Base-by-base conservation (phyloP, 2,888 invertebrate species). In the Nymphalis polychloros region DNA sequence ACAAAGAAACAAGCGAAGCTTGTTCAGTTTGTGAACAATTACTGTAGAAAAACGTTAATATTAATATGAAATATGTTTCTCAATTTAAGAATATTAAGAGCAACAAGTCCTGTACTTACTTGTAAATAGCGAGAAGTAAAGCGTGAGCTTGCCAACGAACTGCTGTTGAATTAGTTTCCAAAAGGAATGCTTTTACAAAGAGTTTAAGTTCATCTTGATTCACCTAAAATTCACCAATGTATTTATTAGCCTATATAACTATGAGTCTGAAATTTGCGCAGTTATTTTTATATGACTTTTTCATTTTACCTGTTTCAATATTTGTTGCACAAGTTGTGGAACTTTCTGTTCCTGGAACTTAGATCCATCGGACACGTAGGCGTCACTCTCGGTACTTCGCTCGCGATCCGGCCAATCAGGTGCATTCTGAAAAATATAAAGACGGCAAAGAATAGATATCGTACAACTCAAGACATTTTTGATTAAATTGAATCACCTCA, bases 141-240 rank as follows among this genome's bases (percentile, higher is more conserved):
- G 97, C 96, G 85, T 99, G 99, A 0, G 98, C 98, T 87, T 98
- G 98, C 98, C 98, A 98, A 69, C 99, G 95, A 16, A 98, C 96
- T 27, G 96, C 95, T 0, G 98, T 97, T 10, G 97, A 96, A 84
- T 98, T 98, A 0, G 98, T 98, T 86, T 98, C 98, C 71, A 99
- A 90, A 57, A 98, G 94, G 92, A 98, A 99, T 0, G 97, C 97
- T 76, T 97, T 95, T 20, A 99, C 95, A 79, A 98, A 98, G 84
- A 94, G 92, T 47, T 94, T 94, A 66, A 97, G 86, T 64, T 95
- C 93, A 4, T 94, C 94, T 75, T 91, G 91, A 0, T 94, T 90
- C 3, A 96, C 94, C 93, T 93, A 71, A 20, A 69, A 74, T n/a
- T n/a, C n/a, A n/a, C n/a, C 49, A 49, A 72, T 41, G 67, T 57